A percentile compares a stretch with the other conserved stretches of the same genome.
phyloP scores from a whole-genome alignment of 1,140 invertebrate species.

The Drosophila burlai region DNA sequence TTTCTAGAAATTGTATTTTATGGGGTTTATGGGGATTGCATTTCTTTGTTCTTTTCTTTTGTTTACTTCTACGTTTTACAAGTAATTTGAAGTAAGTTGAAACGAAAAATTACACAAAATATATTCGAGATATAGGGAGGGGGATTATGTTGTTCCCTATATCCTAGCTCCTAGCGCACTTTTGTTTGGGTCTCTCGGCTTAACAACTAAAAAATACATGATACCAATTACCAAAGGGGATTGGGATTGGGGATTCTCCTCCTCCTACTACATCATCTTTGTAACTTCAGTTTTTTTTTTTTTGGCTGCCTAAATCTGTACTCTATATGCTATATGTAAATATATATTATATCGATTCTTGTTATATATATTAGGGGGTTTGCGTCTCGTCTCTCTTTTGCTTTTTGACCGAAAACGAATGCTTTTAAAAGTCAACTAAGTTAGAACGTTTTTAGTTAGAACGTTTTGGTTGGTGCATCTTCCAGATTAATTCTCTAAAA shows the following conservation, averaged over 20 bases:
- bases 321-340: slow-evolving; percentile 27
- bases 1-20: slow-evolving; percentile 36
- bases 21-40: too few species aligned
- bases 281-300: slow-evolving; percentile 39
- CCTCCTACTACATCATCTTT: slow-evolving; percentile 18
- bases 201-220: slow-evolving; percentile 48
- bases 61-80: slow-evolving; percentile 48
- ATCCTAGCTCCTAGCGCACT: slow-evolving; percentile 4
- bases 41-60: background rate
- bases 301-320: slow-evolving; percentile 30
- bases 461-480: slow-evolving; percentile 4
- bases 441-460: slow-evolving; percentile 8
- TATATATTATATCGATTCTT: slow-evolving; percentile 27
- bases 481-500: slow-evolving; percentile 6
- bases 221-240: slow-evolving; percentile 37
- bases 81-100: slow-evolving; percentile 38
- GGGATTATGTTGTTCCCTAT: background rate
- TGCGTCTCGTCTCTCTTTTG: slow-evolving; percentile 23
- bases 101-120: slow-evolving; percentile 36
- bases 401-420: slow-evolving; percentile 54
- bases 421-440: slow-evolving; percentile 59
- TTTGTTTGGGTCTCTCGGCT: slow-evolving; percentile 25
- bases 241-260: background rate
- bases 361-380: slow-evolving; percentile 40
- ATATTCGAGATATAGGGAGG: slow-evolving; percentile 2